Conservation (phyloP, 2,113 vertebrate genomes). For the Empidonax alnorum region DNA sequence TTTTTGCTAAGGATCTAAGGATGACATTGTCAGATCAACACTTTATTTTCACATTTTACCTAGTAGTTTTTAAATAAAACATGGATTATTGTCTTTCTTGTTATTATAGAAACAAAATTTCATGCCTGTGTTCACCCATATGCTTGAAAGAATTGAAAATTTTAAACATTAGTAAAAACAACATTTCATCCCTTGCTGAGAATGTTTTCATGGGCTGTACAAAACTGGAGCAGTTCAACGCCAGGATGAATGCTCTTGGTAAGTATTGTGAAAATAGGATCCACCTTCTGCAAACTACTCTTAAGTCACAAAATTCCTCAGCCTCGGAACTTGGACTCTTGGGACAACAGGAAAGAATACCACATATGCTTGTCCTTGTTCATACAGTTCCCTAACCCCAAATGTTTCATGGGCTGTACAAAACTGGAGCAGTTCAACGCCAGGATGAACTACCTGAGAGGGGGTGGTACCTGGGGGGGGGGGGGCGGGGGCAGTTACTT, state of each 20-base stretch:
- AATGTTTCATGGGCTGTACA: too few species aligned
- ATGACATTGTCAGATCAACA: not conserved
- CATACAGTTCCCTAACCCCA: not conserved
- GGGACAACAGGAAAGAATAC: not conserved
- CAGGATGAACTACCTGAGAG: not conserved
- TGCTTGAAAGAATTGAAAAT: conserved; percentile 84
- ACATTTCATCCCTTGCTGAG: conserved; percentile 76
- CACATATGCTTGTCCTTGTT: not conserved
- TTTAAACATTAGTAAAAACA: conserved; percentile 91
- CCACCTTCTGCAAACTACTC: not conserved
- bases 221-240: conserved; percentile 87
- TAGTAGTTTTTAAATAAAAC: not conserved
- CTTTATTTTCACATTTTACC: not conserved
- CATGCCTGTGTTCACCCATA: conserved; percentile 73
- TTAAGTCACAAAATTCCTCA: not conserved
- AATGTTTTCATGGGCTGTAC: conserved; percentile 82
- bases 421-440: too few species aligned
- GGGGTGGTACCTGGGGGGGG: not conserved
- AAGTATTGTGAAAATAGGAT: conserved; percentile 56
- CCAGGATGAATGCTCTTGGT: conserved; percentile 87
- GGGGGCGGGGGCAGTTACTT: not conserved
- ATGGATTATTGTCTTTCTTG: not conserved
- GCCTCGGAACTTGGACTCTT: not conserved
- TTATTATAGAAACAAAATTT: conserved; percentile 84
- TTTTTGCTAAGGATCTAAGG: not conserved